These are phyloP conservation scores for Drosophila nigromelanica DNA, from an alignment of 1,140 invertebrate species.

Conservation along the genomic window DNA sequence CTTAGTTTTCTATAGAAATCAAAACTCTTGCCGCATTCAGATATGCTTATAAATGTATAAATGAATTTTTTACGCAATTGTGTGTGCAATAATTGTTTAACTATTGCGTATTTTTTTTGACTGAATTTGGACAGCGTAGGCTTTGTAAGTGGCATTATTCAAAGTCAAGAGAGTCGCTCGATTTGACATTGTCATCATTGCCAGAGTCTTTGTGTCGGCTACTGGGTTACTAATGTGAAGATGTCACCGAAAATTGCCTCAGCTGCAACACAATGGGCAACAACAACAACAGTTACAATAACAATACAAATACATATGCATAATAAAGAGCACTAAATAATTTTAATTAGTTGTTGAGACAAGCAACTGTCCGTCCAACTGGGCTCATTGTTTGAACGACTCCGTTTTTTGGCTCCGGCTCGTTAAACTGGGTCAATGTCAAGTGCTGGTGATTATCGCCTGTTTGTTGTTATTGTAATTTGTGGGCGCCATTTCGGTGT, in stretches of 20 bases:
- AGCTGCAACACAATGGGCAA: conserved; percentile 36
- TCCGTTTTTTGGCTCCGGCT: conserved; percentile 4
- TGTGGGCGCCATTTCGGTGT: conserved; percentile 40
- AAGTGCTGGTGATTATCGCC: conserved; percentile 41
- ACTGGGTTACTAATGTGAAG: conserved; percentile 45
- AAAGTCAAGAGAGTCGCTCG: conserved; percentile 39
- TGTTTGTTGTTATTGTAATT: conserved; percentile 35
- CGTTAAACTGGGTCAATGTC: conserved; percentile 77
- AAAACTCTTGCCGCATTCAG: too few relatives aligned
- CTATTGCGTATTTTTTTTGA: conserved; percentile 18
- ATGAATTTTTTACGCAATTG: neutral
- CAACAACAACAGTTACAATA: conserved; percentile 32
- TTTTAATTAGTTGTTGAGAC: conserved; percentile 75
- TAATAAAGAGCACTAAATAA: conserved; percentile 47
- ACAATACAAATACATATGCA: conserved; percentile 53
- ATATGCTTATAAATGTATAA: too few relatives aligned
- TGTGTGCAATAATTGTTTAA: neutral
- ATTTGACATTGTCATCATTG: conserved; percentile 23
- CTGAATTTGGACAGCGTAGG: conserved; percentile 20
- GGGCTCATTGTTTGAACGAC: conserved; percentile 22
- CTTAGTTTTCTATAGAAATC: too few relatives aligned
- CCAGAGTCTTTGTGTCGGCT: conserved; percentile 14
- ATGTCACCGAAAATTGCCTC: conserved; percentile 62
- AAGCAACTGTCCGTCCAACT: conserved; percentile 36
- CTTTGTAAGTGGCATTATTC: conserved; percentile 20